Conservation (phyloP, 2,888 invertebrate genomes). For the Trichogramma evanescens region DNA sequence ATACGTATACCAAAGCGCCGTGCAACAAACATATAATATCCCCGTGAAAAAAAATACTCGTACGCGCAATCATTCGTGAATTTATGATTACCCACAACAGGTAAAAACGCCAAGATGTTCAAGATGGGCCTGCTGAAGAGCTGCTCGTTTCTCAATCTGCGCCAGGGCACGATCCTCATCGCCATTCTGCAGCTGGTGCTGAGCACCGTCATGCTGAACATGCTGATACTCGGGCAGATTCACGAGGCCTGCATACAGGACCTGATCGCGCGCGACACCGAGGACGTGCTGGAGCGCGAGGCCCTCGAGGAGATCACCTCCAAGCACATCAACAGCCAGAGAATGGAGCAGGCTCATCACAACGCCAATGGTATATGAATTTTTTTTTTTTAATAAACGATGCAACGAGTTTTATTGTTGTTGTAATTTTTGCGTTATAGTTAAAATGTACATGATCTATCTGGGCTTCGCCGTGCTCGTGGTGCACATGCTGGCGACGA, state of each 20-base stretch:
- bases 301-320: slow-evolving; percentile 42
- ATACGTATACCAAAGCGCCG: too few species aligned
- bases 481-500: slow-evolving; percentile 43
- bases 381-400: neutral
- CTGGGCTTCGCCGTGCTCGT: slow-evolving; percentile 43
- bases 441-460: slow-evolving; percentile 45
- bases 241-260: slow-evolving; percentile 47
- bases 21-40: too few species aligned
- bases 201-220: slow-evolving; percentile 31
- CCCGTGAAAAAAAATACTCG: too few species aligned
- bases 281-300: slow-evolving; percentile 45
- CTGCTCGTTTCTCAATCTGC: slow-evolving; percentile 32
- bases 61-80: too few species aligned
- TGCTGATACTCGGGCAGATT: slow-evolving; percentile 42
- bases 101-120: too few species aligned
- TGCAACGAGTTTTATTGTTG: neutral
- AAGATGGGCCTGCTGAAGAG: too few species aligned
- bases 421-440: slow-evolving; percentile 32
- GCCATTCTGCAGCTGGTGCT: slow-evolving; percentile 46
- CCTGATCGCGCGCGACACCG: slow-evolving; percentile 46
- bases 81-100: too few species aligned
- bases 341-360: slow-evolving; percentile 46
- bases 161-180: slow-evolving; percentile 47
- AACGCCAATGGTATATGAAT: slow-evolving; percentile 41
- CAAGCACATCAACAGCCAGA: slow-evolving; percentile 44